Conservation (phyloP, 1,140 invertebrate genomes). For the Pseudachorutes palmiensis region DNA sequence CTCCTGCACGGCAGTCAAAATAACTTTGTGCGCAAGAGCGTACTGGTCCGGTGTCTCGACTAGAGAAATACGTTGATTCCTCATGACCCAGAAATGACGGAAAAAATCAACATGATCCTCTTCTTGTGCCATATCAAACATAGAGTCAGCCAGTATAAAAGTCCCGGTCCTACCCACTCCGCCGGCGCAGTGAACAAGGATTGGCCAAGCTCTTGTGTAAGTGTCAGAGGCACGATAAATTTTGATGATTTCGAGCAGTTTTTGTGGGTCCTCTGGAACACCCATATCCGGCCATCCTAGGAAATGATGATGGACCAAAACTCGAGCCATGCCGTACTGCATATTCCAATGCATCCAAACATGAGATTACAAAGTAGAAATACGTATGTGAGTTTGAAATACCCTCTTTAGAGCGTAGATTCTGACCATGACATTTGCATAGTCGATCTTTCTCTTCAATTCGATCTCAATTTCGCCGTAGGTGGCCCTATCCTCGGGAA, state of each 20-base stretch:
- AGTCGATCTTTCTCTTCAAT: slow-evolving; percentile 4
- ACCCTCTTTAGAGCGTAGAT: slow-evolving; percentile 8
- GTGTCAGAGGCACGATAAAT: slow-evolving; percentile 9
- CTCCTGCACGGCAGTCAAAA: not conserved
- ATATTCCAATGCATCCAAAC: not conserved
- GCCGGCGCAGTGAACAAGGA: slow-evolving; percentile 87
- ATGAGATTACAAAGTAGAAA: not conserved
- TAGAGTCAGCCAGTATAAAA: slow-evolving; percentile 53
- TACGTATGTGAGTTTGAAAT: not conserved
- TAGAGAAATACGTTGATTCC: slow-evolving; percentile 13
- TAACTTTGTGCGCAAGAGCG: slow-evolving; percentile 4
- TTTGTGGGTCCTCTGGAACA: slow-evolving; percentile 3
- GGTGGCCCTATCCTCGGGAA: not conserved
- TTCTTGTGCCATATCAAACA: slow-evolving; percentile 14
- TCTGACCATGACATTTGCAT: slow-evolving; percentile 3
- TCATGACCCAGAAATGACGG: not conserved
- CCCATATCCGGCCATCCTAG: slow-evolving; percentile 8
- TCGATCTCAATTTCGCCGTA: slow-evolving; percentile 10
- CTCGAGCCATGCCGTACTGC: not conserved
- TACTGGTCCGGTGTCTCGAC: slow-evolving; percentile 17
- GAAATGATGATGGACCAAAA: slow-evolving; percentile 15
- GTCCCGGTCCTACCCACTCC: slow-evolving; percentile 89
- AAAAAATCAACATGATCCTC: slow-evolving; percentile 11
- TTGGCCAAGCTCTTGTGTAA: slow-evolving; percentile 48
- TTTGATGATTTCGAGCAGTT: slow-evolving; percentile 2